Evolutionary conservation across 1,140 invertebrate species (phyloP).

Genomic region (Belonocnema kinseyi): DNA sequence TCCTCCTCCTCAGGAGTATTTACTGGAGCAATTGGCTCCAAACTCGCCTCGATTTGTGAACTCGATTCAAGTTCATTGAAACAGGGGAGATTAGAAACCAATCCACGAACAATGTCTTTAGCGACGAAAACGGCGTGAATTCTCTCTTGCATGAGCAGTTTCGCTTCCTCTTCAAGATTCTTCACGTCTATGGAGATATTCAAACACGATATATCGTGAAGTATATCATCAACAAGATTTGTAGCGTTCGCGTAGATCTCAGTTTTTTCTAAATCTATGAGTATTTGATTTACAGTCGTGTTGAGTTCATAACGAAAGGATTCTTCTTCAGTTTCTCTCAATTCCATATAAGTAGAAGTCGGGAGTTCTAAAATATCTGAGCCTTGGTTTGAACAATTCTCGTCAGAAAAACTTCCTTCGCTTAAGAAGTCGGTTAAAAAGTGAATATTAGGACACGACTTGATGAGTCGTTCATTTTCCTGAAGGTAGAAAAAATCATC

Average conservation of each 20-base stretch:
- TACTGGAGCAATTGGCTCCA: not conserved
- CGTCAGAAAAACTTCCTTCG: not conserved
- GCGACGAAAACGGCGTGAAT: constrained; percentile 45
- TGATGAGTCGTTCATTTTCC: not conserved
- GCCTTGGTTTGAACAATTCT: constrained; percentile 49
- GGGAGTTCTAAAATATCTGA: constrained; percentile 62
- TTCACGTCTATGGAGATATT: constrained; percentile 36
- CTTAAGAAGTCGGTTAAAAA: not conserved
- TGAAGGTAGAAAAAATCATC: constrained; percentile 19
- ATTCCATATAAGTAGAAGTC: constrained; percentile 49
- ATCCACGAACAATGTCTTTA: constrained; percentile 45
- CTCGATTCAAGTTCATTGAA: constrained; percentile 33
- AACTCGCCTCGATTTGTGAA: constrained; percentile 37
- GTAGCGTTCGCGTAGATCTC: constrained; percentile 53
- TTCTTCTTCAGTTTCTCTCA: constrained; percentile 57
- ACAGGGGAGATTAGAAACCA: constrained; percentile 41
- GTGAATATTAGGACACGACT: not conserved
- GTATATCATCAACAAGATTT: constrained; percentile 60
- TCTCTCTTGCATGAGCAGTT: constrained; percentile 39
- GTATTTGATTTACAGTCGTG: constrained; percentile 64
- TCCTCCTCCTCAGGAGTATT: not conserved
- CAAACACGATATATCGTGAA: constrained; percentile 48
- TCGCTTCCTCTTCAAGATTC: constrained; percentile 33
- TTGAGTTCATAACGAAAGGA: constrained; percentile 66
- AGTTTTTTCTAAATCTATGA: constrained; percentile 60